Base-by-base conservation (phyloP, 2,888 invertebrate genomes). In the Tuta absoluta region DNA sequence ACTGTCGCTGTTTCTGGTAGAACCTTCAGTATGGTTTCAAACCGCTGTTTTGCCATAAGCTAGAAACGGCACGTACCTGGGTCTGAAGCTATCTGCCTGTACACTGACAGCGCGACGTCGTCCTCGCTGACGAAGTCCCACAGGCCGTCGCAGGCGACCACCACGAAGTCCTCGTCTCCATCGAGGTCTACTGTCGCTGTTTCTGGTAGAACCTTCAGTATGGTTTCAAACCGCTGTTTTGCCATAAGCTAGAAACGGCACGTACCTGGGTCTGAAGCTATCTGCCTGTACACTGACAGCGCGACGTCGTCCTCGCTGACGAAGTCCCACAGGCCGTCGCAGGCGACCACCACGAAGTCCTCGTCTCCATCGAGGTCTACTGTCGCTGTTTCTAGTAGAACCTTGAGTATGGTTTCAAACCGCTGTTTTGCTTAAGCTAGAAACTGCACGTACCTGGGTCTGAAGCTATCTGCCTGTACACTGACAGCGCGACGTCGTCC, bases 321-420 rank as follows among this genome's bases (percentile, higher is more conserved):
- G 74, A 94, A 94, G 89, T 99, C 99, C 97, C 98, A 99, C 41
- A 96, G 93, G 0, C 98, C 98, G 86, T 99, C 99, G 81, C 98
- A 97, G 7, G 97, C 98, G 65, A 99, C 89, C 64, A 99, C 94
- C 49, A 99, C 88, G 83, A 98, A 98, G 84, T 98, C 98, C 80
- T 99, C 98, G 14, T 94, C 93, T 0, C 96, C 97, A 68, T 95
- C 95, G 65, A 98, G 83, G 19, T 93, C 93, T 59, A 97, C 92
- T 63, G 93, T 93, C 7, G 92, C 93, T 53, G 96, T 93, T 77
- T 99, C 99, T 0, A 99, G 98, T 71, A 95, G 95, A 63, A 95
- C 95, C 63, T 94, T 95, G 68, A 98, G 84, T 93, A 96, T 0
- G 97, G 97, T n/a, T n/a, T n/a, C n/a, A n/a, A n/a, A n/a, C n/a